These are phyloP conservation scores for Microtus oregoni DNA, from an alignment of 2,113 vertebrate species.

Conservation along the genomic window DNA sequence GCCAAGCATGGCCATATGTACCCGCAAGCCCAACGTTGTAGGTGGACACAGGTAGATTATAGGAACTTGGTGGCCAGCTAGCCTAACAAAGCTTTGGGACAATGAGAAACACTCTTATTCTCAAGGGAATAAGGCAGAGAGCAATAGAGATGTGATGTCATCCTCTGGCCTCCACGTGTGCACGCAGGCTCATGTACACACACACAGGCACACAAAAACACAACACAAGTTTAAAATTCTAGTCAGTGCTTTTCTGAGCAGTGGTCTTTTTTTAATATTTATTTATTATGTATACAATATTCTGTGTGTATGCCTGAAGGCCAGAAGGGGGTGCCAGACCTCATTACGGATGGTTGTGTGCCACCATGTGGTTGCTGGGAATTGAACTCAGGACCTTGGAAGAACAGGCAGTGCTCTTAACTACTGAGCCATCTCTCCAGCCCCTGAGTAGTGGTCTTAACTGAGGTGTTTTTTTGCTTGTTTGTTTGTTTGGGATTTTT, in stretches of 20 bases:
- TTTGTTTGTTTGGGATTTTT: too few species aligned
- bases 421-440: too few species aligned
- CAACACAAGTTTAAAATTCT: not conserved
- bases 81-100: not conserved
- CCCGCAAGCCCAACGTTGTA: not conserved
- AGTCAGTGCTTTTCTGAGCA: not conserved
- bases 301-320: too few species aligned
- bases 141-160: not conserved
- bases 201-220: not conserved
- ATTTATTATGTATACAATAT: too few species aligned
- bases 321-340: too few species aligned
- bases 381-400: too few species aligned
- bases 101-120: not conserved
- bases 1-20: not conserved
- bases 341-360: too few species aligned
- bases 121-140: not conserved
- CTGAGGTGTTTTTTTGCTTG: too few species aligned
- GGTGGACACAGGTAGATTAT: not conserved
- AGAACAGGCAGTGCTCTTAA: too few species aligned
- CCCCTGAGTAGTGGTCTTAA: not conserved
- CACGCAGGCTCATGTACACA: not conserved
- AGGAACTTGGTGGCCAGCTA: not conserved
- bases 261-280: too few species aligned
- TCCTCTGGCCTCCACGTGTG: not conserved
- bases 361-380: too few species aligned